phyloP scores from a whole-genome alignment of 2,888 invertebrate species.

The Drosophila rellima region DNA sequence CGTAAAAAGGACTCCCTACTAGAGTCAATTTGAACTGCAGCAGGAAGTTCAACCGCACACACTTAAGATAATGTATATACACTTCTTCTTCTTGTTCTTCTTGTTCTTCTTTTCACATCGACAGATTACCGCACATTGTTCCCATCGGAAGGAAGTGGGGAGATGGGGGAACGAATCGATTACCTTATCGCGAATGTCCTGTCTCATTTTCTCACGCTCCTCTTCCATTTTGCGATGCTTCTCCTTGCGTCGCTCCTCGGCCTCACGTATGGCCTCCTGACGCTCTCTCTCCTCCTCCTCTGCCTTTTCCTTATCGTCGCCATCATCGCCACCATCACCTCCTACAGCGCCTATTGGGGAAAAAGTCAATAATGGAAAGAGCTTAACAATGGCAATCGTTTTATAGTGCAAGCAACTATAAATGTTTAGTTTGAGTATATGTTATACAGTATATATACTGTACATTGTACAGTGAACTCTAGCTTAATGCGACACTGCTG shows the following conservation, averaged over 20 bases:
- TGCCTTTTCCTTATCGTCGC: conserved; percentile 98
- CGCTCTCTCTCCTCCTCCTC: conserved; percentile 99
- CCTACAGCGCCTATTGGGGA: conserved; percentile 93
- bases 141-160: not conserved
- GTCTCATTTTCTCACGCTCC: conserved; percentile 99
- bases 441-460: conserved; percentile 15
- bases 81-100: too few relatives aligned
- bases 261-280: conserved; percentile 98
- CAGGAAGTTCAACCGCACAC: conserved; percentile 51
- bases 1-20: conserved; percentile 97
- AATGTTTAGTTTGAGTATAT: not conserved
- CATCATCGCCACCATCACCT: conserved; percentile 96
- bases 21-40: conserved; percentile 98
- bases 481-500: not conserved
- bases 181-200: conserved; percentile 99
- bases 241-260: conserved; percentile 99
- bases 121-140: conserved; percentile 20
- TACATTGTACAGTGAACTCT: conserved; percentile 8
- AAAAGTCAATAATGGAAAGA: conserved; percentile 10
- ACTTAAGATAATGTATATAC: conserved; percentile 15
- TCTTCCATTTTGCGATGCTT: conserved; percentile 99
- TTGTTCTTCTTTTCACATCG: conserved; percentile 2
- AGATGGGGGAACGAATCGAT: conserved; percentile 65
- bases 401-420: not conserved
- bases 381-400: conserved; percentile 13